Conservation (phyloP, 2,797 vertebrate genomes). For the Sebastes trivittatus region DNA sequence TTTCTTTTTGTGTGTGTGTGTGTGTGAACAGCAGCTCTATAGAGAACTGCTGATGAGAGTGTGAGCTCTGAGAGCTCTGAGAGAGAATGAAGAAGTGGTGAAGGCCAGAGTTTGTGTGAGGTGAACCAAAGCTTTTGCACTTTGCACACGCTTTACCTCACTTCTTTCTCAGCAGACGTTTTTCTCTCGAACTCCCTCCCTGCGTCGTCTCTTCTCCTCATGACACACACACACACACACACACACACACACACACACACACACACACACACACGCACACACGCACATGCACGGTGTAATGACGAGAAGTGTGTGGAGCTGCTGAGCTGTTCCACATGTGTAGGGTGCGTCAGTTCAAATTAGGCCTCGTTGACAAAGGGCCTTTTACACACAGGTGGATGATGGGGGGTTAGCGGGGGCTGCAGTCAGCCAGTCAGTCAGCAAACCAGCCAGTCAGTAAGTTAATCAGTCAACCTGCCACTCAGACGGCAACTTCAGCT, state of each 20-base stretch:
- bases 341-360: constrained; percentile 81
- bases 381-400: constrained; percentile 83
- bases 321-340: constrained; percentile 87
- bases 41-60: not conserved
- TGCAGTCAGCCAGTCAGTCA: constrained; percentile 52
- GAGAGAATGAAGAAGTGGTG: constrained; percentile 52
- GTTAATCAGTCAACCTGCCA: constrained; percentile 62
- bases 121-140: constrained; percentile 51
- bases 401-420: constrained; percentile 28
- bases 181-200: constrained; percentile 26
- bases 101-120: constrained; percentile 57
- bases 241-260: not conserved
- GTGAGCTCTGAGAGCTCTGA: not conserved
- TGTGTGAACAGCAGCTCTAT: not conserved
- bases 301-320: constrained; percentile 64
- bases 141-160: constrained; percentile 26
- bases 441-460: constrained; percentile 58
- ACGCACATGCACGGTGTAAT: constrained; percentile 54
- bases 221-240: constrained; percentile 17
- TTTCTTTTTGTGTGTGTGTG: not conserved
- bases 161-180: constrained; percentile 49
- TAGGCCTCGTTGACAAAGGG: constrained; percentile 80
- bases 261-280: too few species aligned
- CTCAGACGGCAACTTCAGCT: constrained; percentile 44
- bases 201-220: constrained; percentile 23